These are phyloP conservation scores for Asobara japonica DNA, from an alignment of 1,140 invertebrate genomes.

Conservation along the genomic window DNA sequence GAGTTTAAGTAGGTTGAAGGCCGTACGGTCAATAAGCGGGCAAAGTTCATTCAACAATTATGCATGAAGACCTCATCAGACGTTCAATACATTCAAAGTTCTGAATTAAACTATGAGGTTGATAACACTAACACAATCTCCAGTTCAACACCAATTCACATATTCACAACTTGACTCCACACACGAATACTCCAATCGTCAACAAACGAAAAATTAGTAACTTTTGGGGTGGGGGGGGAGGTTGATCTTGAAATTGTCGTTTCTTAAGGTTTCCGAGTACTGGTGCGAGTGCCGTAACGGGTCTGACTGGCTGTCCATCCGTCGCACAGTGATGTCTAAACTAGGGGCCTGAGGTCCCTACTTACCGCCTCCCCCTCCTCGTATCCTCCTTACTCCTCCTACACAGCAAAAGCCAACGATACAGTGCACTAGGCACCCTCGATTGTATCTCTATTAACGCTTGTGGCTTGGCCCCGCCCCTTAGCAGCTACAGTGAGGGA, in stretches of 20 bases:
- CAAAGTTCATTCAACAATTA: too few relatives aligned
- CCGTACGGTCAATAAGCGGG: too few relatives aligned
- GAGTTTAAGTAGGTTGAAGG: too few relatives aligned
- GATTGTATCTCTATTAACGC: conserved; percentile 68
- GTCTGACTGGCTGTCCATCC: conserved; percentile 67
- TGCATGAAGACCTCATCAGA: too few relatives aligned
- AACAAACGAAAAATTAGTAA: too few relatives aligned
- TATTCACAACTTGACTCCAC: too few relatives aligned
- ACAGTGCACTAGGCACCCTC: conserved; percentile 63
- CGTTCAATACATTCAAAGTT: too few relatives aligned
- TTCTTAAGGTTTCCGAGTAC: conserved; percentile 56
- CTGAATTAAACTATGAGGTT: too few relatives aligned
- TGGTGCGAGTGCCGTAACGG: conserved; percentile 64
- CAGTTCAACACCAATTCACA: too few relatives aligned
- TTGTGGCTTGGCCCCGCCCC: conserved; percentile 54
- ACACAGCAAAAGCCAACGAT: conserved; percentile 45
- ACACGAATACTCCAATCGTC: too few relatives aligned
- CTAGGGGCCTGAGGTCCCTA: conserved; percentile 61
- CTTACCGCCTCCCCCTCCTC: conserved; percentile 53
- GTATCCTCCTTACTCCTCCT: conserved; percentile 53
- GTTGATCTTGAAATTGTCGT: not conserved
- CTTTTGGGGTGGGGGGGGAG: not conserved
- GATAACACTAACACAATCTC: too few relatives aligned
- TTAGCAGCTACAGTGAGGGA: too few relatives aligned
- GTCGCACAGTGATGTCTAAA: conserved; percentile 67